Evolutionary conservation across 2,797 vertebrate genomes (phyloP), one percentile per base, ranked within the genome.

Genomic region (Chloroceryle amazona): DNA sequence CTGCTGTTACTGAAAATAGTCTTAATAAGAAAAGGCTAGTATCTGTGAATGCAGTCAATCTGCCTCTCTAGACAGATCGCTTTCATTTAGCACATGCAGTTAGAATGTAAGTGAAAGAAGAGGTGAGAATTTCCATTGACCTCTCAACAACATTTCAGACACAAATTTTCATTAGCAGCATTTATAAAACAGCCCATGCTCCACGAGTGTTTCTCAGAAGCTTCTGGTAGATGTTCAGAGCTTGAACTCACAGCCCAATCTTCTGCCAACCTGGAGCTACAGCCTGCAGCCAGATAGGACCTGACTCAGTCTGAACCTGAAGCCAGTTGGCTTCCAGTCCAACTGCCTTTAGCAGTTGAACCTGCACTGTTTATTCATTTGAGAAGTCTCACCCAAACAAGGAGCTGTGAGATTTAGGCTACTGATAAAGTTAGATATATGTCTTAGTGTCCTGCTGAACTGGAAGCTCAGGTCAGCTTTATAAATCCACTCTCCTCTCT

Each of bases 1-100:
- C 87, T 94, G 90, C 61, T 51, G 72, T 47, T 73, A 37, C 96
- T 88, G 89, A 92, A 96, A 96, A 95, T 91, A 90, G 62, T 73
- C 68, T 57, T 68, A 79, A 25, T 61, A 81, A 54, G 44, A 90
- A 91, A 93, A 84, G 41, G 47, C 80, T 58, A n/a, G n/a, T 73
- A 83, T 71, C 80, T 81, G 72, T 46, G 39, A 83, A 73, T 22
- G 52, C 33, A 72, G 83, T 47, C 17, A 16, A 3, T 42, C 63
- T 91, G 61, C 58, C 79, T 65, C 55, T 62, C 61, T 22, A 68
- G 82, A 65, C 12, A 47, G 23, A 60, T 6, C 20, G 39, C 49
- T 66, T 31, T 55, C 26, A 75, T 51, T 76, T 28, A 72, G 55
- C 8, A 20, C 65, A 79, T 44, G 28, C 14, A 47, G 73, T 86